Conservation (phyloP, 2,797 vertebrate genomes). For the Enteromius viviparus region DNA sequence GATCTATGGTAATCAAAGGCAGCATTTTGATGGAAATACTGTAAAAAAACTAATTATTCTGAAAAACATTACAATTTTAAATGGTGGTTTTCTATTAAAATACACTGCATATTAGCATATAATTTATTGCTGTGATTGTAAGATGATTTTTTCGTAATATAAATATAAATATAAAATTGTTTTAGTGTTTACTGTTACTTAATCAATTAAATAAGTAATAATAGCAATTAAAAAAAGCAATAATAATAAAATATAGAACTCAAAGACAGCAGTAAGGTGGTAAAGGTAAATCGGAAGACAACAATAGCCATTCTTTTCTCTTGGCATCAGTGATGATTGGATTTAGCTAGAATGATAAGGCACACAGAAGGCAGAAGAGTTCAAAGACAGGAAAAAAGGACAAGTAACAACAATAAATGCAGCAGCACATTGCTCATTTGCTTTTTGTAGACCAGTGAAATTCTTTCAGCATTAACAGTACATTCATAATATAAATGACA, state of each 20-base stretch:
- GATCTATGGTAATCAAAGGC: neutral
- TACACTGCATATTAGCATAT: neutral
- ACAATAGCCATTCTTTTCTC: slow-evolving; percentile 64
- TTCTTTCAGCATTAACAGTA: slow-evolving; percentile 32
- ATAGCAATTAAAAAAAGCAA: no score
- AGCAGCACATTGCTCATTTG: neutral
- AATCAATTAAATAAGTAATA: neutral
- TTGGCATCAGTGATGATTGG: slow-evolving; percentile 56
- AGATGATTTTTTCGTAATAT: neutral
- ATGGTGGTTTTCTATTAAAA: neutral
- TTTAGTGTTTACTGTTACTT: neutral
- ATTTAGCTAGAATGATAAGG: slow-evolving; percentile 61
- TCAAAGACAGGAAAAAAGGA: slow-evolving; percentile 50
- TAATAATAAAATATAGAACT: slow-evolving; percentile 29
- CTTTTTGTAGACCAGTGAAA: neutral
- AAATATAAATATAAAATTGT: neutral
- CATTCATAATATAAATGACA: slow-evolving; percentile 62
- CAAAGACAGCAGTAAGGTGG: slow-evolving; percentile 62
- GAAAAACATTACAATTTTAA: neutral
- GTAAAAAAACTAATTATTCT: neutral
- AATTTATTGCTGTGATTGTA: neutral
- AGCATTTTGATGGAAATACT: neutral
- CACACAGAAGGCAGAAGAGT: slow-evolving; percentile 55
- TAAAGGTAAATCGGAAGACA: slow-evolving; percentile 60
- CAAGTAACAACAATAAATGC: slow-evolving; percentile 14